Conservation (phyloP, 2,888 invertebrate species). For the Xiphydria camelus region DNA sequence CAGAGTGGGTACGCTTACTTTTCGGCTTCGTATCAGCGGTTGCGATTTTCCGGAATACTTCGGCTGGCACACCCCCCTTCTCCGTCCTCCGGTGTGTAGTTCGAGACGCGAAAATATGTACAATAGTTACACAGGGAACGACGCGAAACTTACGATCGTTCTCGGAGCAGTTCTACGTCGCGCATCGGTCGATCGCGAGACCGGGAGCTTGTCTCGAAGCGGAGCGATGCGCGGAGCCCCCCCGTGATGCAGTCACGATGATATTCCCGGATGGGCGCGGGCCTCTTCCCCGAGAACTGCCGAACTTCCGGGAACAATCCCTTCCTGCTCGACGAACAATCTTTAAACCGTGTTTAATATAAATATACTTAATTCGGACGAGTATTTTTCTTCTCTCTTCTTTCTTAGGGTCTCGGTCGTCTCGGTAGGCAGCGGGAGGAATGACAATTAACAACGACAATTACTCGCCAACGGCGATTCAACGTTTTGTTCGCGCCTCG, state of each 20-base stretch:
- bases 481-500: constrained; percentile 1
- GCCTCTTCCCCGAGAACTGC: no score
- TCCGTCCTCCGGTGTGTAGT: no score
- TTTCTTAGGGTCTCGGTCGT: not conserved
- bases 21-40: no score
- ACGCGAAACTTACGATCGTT: constrained; percentile 6
- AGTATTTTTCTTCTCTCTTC: constrained; percentile 7
- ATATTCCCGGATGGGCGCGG: no score
- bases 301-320: no score
- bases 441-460: no score
- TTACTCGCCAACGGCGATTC: no score
- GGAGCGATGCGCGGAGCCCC: constrained; percentile 20
- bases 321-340: no score
- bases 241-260: no score
- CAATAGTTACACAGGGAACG: constrained; percentile 20
- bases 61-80: no score
- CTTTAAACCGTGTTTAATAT: constrained; percentile 16
- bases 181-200: constrained; percentile 19
- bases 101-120: constrained; percentile 31
- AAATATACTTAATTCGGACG: not conserved
- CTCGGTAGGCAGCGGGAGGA: constrained; percentile 1
- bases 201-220: constrained; percentile 20
- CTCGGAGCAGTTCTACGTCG: not conserved
- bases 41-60: no score
- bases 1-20: no score